These are phyloP conservation scores for Saccostrea glomerata DNA, from an alignment of 1,140 invertebrate genomes.

Conservation along the genomic window DNA sequence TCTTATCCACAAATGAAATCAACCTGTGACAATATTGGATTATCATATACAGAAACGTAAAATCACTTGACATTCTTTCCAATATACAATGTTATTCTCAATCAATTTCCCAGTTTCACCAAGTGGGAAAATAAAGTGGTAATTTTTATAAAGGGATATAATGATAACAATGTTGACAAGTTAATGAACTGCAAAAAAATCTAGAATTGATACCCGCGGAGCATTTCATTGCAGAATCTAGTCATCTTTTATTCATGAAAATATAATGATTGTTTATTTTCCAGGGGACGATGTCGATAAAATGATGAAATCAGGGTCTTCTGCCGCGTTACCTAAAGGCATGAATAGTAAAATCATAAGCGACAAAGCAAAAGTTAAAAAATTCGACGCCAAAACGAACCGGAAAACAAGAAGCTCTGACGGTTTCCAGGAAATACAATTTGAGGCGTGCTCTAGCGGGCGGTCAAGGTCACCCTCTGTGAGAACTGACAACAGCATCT, in stretches of 20 bases:
- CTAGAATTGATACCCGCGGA: background rate
- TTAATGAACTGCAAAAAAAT: constrained; percentile 15
- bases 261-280: constrained; percentile 30
- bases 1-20: background rate
- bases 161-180: constrained; percentile 13
- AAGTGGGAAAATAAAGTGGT: background rate
- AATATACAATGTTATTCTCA: background rate
- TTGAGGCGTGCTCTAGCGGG: background rate
- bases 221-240: constrained; percentile 14
- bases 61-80: background rate
- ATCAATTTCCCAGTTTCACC: background rate
- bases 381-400: background rate
- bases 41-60: background rate
- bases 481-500: background rate
- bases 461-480: constrained; percentile 1
- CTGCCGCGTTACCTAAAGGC: background rate
- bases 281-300: constrained; percentile 3
- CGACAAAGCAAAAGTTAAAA: background rate
- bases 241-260: constrained; percentile 32
- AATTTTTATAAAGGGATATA: constrained; percentile 3
- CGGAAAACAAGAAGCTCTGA: background rate
- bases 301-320: constrained; percentile 22
- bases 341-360: background rate
- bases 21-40: background rate
- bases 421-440: constrained; percentile 16